phyloP scores from a whole-genome alignment of 2,888 invertebrate genomes.

The Sminthurides aquaticus region DNA sequence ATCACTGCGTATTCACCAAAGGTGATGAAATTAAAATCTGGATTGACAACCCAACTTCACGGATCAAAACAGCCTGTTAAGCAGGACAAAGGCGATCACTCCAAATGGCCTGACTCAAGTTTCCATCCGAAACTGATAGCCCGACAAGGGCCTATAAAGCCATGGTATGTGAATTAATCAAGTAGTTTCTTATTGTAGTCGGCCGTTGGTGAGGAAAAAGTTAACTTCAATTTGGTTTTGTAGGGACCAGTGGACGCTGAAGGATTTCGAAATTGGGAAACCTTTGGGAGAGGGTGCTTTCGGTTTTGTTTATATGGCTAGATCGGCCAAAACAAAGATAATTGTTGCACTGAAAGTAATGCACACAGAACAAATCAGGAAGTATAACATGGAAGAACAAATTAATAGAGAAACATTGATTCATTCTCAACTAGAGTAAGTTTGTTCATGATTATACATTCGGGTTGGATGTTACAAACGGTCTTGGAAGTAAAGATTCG shows the following conservation, averaged over 20 bases:
- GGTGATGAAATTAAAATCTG: background rate
- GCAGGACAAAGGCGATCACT: background rate
- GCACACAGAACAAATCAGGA: conserved; percentile 80
- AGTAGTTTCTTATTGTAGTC: too few species aligned
- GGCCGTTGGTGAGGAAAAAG: background rate
- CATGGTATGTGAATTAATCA: background rate
- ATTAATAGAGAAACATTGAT: conserved; percentile 95
- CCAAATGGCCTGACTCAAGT: background rate
- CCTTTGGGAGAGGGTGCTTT: conserved; percentile 40
- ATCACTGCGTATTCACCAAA: background rate
- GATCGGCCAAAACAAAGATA: conserved; percentile 77
- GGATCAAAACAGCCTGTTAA: background rate
- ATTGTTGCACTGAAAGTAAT: conserved; percentile 81
- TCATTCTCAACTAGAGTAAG: conserved; percentile 55
- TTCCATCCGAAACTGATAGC: background rate
- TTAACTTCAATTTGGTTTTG: background rate
- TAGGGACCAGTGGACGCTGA: conserved; percentile 61
- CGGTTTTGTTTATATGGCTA: conserved; percentile 59
- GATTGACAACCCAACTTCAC: too few species aligned
- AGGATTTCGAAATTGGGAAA: conserved; percentile 40
- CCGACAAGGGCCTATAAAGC: background rate
- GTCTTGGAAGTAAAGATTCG: background rate
- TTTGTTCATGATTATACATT: background rate
- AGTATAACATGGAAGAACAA: conserved; percentile 84
- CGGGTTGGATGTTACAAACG: too few species aligned